A percentile compares a stretch with the other conserved stretches of the same genome.
Conservation (phyloP, 2,797 vertebrate genomes). For the Gambelia wislizenii region DNA sequence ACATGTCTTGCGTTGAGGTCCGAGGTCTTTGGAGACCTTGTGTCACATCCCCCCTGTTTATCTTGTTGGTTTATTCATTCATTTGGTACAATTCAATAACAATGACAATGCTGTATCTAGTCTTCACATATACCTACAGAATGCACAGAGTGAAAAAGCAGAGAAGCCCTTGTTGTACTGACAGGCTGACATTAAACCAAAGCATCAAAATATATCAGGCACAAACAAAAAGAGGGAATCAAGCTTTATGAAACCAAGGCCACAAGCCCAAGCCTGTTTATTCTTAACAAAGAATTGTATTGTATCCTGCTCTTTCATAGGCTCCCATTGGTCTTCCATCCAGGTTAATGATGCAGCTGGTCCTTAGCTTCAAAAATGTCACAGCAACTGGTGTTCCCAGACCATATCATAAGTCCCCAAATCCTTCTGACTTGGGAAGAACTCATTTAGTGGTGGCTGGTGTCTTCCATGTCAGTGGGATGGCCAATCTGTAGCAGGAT, state of each 20-base stretch:
- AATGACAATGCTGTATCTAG: slow-evolving; percentile 56
- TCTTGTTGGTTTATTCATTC: slow-evolving; percentile 72
- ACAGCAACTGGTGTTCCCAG: no score
- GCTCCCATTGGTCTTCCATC: neutral
- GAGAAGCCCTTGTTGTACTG: slow-evolving; percentile 31
- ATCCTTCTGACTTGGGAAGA: neutral
- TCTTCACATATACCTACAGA: slow-evolving; percentile 55
- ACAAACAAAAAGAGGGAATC: slow-evolving; percentile 35
- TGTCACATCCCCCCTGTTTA: slow-evolving; percentile 70
- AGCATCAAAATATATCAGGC: slow-evolving; percentile 54
- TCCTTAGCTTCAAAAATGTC: neutral
- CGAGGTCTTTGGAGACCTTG: slow-evolving; percentile 66
- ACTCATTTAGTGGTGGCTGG: no score
- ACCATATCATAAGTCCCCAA: neutral
- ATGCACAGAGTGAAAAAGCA: slow-evolving; percentile 41
- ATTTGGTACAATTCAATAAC: slow-evolving; percentile 47
- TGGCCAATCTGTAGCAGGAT: no score
- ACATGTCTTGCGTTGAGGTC: slow-evolving; percentile 58
- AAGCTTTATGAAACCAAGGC: slow-evolving; percentile 42
- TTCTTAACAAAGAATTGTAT: neutral
- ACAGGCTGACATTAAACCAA: slow-evolving; percentile 55
- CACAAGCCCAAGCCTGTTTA: slow-evolving; percentile 13
- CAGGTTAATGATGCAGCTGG: neutral
- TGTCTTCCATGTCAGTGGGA: no score
- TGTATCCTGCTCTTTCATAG: neutral